phyloP scores from a whole-genome alignment of 2,797 vertebrate species.

The Coilia nasus region DNA sequence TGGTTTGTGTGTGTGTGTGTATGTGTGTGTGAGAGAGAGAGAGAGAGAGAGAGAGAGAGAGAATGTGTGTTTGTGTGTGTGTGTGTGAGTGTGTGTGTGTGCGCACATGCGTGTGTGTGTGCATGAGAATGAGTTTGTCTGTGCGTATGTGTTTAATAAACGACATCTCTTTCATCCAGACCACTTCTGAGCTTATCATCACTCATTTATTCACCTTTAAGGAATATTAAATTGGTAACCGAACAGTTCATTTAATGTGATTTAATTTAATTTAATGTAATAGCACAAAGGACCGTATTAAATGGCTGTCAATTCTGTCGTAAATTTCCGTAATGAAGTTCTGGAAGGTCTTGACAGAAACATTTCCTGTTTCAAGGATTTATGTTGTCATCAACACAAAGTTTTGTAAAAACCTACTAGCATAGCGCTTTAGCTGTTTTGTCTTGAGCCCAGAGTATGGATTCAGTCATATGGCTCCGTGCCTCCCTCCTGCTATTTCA shows the following conservation, averaged over 20 bases:
- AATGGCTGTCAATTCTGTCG: neutral
- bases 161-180: too few relatives aligned
- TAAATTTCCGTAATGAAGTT: neutral
- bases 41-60: too few relatives aligned
- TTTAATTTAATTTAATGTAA: neutral
- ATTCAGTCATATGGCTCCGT: neutral
- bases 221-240: neutral
- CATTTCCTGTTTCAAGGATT: neutral
- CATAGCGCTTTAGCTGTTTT: neutral
- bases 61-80: too few relatives aligned
- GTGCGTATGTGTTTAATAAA: too few relatives aligned
- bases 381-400: neutral
- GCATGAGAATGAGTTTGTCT: too few relatives aligned
- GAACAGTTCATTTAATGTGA: neutral
- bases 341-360: neutral
- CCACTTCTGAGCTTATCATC: too few relatives aligned
- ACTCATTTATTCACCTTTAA: too few relatives aligned
- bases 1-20: too few relatives aligned
- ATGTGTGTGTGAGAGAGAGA: too few relatives aligned
- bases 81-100: too few relatives aligned
- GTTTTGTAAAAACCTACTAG: neutral
- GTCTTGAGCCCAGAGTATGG: neutral
- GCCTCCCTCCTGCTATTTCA: neutral
- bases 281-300: neutral
- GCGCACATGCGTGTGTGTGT: too few relatives aligned